Evolutionary conservation across 2,888 invertebrate genomes (phyloP).

Genomic region (Amiota mariae): DNA sequence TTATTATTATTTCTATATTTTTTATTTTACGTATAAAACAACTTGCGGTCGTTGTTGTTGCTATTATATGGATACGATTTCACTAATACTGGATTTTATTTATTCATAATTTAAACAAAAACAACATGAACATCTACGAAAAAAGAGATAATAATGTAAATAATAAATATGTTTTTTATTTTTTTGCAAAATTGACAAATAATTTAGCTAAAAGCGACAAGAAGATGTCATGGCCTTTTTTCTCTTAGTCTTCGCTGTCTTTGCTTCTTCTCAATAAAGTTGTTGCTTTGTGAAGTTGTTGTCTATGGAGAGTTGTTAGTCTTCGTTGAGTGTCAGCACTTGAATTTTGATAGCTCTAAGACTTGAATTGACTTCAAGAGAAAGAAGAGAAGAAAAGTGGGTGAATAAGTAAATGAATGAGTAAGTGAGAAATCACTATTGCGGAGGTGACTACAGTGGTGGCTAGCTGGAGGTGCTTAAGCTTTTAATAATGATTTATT

Average conservation of each 20-base stretch:
- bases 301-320: conserved; percentile 35
- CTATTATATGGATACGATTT: not conserved
- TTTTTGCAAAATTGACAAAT: conserved; percentile 53
- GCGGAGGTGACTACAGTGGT: too few relatives aligned
- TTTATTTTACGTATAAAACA: not conserved
- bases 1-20: not conserved
- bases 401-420: not conserved
- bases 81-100: conserved; percentile 1
- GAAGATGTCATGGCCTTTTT: not conserved
- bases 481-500: conserved; percentile 22
- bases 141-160: too few relatives aligned
- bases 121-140: too few relatives aligned
- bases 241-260: conserved; percentile 9
- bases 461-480: not conserved
- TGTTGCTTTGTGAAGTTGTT: conserved; percentile 44
- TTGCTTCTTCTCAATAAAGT: conserved; percentile 54
- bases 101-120: not conserved
- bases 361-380: not conserved
- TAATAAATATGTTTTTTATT: not conserved
- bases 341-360: conserved; percentile 41
- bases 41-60: conserved; percentile 2
- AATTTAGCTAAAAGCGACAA: conserved; percentile 39
- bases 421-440: not conserved
- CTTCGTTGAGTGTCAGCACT: conserved; percentile 56
- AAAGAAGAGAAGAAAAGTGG: not conserved